Conservation (phyloP, 2,797 vertebrate species). For the Clarias pachynema region DNA sequence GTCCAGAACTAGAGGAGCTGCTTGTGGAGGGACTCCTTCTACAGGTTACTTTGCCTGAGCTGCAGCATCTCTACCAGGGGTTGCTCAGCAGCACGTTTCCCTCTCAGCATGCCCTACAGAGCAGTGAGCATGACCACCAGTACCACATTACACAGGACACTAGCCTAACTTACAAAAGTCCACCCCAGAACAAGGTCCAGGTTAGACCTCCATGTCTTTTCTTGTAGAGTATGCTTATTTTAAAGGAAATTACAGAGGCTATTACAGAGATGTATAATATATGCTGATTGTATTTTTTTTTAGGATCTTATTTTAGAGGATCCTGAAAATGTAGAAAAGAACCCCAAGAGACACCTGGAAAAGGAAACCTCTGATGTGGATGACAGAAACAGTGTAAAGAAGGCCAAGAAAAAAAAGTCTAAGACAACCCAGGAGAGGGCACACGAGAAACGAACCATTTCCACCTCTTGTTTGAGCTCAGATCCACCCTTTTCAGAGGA, state of each 20-base stretch:
- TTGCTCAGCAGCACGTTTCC: conserved; percentile 81
- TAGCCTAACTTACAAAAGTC: conserved; percentile 47
- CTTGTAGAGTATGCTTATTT: neutral
- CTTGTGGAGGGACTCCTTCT: conserved; percentile 96
- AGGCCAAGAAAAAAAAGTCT: conserved; percentile 86
- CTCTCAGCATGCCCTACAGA: conserved; percentile 64
- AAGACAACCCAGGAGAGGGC: conserved; percentile 78
- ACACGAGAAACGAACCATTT: conserved; percentile 73
- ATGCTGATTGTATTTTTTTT: neutral
- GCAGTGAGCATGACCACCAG: conserved; percentile 69
- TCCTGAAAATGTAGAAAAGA: conserved; percentile 76
- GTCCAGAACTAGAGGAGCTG: conserved; percentile 87
- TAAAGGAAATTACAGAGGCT: neutral
- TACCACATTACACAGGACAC: conserved; percentile 56
- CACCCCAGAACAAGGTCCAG: conserved; percentile 37
- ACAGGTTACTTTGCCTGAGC: conserved; percentile 94
- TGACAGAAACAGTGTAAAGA: conserved; percentile 76
- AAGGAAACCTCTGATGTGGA: conserved; percentile 65
- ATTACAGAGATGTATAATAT: neutral
- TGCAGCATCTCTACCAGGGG: conserved; percentile 90
- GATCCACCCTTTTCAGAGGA: conserved; percentile 85
- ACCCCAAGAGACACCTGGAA: conserved; percentile 87
- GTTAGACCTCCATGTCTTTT: conserved; percentile 5
- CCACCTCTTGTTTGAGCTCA: conserved; percentile 67
- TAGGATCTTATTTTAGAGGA: conserved; percentile 81